Conservation (phyloP, 2,888 invertebrate genomes). For the Diarsia dahlii region DNA sequence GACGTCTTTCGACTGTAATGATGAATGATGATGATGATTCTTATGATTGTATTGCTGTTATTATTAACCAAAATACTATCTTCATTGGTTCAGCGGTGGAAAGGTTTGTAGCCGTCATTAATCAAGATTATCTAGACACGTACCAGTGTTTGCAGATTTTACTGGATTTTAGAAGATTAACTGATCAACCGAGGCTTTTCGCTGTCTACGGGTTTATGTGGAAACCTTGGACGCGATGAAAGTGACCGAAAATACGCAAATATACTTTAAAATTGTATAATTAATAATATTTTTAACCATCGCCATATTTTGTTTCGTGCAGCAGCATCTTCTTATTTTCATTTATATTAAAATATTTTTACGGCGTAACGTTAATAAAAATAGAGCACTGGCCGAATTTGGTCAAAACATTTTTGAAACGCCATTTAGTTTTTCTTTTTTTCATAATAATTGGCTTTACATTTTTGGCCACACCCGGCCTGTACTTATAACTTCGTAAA, state of each 20-base stretch:
- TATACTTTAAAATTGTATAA: not conserved
- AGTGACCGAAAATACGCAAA: slow-evolving; percentile 27
- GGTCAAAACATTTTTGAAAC: not conserved
- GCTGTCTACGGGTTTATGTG: slow-evolving; percentile 71
- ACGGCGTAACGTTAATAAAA: not conserved
- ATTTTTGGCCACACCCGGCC: not conserved
- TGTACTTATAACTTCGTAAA: not conserved
- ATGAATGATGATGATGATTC: no score
- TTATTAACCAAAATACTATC: slow-evolving; percentile 21
- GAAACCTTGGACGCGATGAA: slow-evolving; percentile 70
- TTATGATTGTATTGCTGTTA: not conserved
- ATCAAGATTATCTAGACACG: slow-evolving; percentile 84
- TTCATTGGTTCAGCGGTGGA: slow-evolving; percentile 42
- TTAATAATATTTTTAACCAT: not conserved
- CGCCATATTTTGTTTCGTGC: not conserved
- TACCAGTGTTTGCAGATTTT: slow-evolving; percentile 85
- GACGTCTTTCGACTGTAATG: no score
- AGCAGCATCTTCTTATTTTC: not conserved
- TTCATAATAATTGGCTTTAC: not conserved
- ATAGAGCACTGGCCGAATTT: not conserved
- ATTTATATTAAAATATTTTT: slow-evolving; percentile 7
- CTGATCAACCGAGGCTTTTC: slow-evolving; percentile 72
- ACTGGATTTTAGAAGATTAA: slow-evolving; percentile 83
- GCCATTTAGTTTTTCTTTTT: not conserved
- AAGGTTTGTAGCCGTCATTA: slow-evolving; percentile 75